Evolutionary conservation across 2,113 vertebrate genomes (phyloP), one percentile per base, ranked within the genome.

Genomic region (Bambusicola thoracicus): DNA sequence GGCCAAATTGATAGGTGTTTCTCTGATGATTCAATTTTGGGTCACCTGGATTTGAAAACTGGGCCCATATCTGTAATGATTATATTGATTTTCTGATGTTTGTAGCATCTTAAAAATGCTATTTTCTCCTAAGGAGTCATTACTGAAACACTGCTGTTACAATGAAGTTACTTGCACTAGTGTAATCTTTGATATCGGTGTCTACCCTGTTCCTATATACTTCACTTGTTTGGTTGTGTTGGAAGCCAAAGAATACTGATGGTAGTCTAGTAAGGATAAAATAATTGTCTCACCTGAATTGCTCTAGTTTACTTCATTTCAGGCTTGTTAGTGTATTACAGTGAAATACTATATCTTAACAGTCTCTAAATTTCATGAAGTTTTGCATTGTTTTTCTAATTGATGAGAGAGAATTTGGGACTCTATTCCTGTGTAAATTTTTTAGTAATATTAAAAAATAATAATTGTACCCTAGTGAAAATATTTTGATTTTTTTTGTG

Each of bases 401-500:
- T 97, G 94, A 95, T 96, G 89, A 96, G 96, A 93, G 97, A 93
- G 95, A 89, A 95, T 95, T 96, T 93, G 53, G 89, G 81, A 96
- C 94, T 96, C 93, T 94, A 92, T 93, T 96, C 85, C 80, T 95
- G 61, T 95, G 81, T 96, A 97, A 96, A 95, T 97, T 92, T 96
- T 56, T 94, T 87, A 82, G 74, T 80, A 95, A 85, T 93, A 94
- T 81, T 87, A 94, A 81, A 93, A 96, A 91, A 94, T 82, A 90
- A 80, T 92, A 96, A 96, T 88, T 97, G 95, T 96, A 97, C 97
- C 94, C 96, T 85, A 96, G 80, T 97, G 83, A 96, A 97, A 97
- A 95, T 96, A 96, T 95, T 97, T 97, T 97, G 95, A 97, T 97
- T 92, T 97, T 93, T 97, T 97, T 94, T 97, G 93, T 97, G 94